Conservation (phyloP, 2,113 vertebrate genomes). For the Microtus ochrogaster region DNA sequence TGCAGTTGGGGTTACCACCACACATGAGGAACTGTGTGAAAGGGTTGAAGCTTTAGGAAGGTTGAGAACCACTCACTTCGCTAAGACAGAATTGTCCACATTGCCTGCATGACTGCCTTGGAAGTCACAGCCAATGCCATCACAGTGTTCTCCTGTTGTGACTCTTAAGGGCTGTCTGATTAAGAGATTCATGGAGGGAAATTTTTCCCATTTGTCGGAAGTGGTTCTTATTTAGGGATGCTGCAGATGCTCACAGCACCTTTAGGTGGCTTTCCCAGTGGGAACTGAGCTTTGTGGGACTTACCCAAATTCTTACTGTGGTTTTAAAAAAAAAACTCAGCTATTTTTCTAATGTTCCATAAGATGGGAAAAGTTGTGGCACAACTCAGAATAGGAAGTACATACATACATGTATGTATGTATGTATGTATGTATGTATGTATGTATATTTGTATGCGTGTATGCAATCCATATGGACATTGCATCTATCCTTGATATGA, state of each 20-base stretch:
- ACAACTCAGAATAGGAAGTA: background rate
- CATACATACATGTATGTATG: background rate
- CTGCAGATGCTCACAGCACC: background rate
- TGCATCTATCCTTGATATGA: background rate
- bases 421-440: background rate
- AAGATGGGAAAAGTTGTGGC: background rate
- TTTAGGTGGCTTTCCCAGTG: background rate
- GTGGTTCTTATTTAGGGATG: background rate
- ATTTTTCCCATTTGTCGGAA: background rate
- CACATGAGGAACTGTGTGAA: background rate
- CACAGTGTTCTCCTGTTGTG: background rate
- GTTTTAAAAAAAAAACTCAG: background rate
- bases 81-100: accelerated
- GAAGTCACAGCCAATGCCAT: background rate
- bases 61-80: background rate
- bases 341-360: background rate
- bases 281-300: background rate
- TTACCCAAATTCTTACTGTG: background rate
- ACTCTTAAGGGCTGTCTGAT: background rate
- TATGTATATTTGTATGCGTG: background rate
- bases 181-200: background rate
- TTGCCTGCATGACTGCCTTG: accelerated
- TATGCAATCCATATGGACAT: background rate
- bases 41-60: background rate
- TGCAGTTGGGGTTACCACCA: background rate